phyloP scores from a whole-genome alignment of 2,888 invertebrate genomes.

The Pristionchus arcanus region DNA sequence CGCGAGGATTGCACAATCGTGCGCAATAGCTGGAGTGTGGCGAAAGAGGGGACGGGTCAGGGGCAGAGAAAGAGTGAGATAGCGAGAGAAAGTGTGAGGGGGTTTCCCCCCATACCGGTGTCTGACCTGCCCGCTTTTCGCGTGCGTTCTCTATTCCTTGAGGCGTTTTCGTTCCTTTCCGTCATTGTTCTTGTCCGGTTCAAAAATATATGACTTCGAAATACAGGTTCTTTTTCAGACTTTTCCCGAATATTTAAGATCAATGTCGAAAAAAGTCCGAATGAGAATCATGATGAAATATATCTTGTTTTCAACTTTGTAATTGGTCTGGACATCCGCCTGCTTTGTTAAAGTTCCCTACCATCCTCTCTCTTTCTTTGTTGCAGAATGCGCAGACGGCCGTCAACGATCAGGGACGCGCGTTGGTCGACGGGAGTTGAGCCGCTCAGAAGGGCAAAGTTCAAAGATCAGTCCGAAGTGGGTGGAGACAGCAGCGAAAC shows the following conservation, averaged over 20 bases:
- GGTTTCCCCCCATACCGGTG: neutral
- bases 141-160: neutral
- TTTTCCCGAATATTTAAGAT: no score
- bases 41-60: neutral
- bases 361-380: no score
- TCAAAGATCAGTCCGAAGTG: constrained; percentile 29
- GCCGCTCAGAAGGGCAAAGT: constrained; percentile 25
- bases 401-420: constrained; percentile 55
- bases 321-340: no score
- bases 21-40: constrained; percentile 29
- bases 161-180: no score
- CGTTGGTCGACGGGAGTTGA: constrained; percentile 56
- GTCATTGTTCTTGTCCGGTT: no score
- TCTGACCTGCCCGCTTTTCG: neutral
- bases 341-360: no score
- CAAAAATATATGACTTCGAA: neutral
- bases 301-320: no score
- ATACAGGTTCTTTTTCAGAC: no score
- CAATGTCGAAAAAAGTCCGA: no score
- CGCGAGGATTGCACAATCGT: constrained; percentile 34
- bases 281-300: no score
- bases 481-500: neutral
- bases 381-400: constrained; percentile 27
- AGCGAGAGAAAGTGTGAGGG: neutral
- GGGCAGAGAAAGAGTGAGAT: constrained; percentile 37